Conservation (phyloP, 1,140 invertebrate genomes). For the Paralvinella palmiformis region DNA sequence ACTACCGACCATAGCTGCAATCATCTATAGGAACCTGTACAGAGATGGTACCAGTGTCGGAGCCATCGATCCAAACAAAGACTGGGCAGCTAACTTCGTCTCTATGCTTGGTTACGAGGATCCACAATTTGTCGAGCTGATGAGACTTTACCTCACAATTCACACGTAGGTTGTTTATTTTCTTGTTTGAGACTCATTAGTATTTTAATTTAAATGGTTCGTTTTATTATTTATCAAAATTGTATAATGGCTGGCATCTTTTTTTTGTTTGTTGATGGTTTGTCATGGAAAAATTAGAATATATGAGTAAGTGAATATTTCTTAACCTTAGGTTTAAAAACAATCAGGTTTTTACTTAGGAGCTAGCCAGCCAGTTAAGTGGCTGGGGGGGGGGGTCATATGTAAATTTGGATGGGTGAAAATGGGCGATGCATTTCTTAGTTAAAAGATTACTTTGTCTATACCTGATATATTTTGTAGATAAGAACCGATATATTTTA, state of each 20-base stretch:
- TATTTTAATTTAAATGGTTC: not conserved
- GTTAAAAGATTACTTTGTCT: no score
- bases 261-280: constrained; percentile 2
- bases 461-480: no score
- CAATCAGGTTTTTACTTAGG: no score
- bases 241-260: constrained; percentile 3
- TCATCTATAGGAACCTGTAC: constrained; percentile 88
- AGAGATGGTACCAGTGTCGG: constrained; percentile 78
- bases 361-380: no score
- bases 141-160: constrained; percentile 92
- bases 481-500: no score
- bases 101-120: constrained; percentile 88
- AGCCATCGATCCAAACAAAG: constrained; percentile 79
- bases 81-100: constrained; percentile 92
- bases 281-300: not conserved
- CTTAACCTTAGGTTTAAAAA: no score
- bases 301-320: no score
- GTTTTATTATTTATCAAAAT: not conserved
- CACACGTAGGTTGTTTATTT: constrained; percentile 62
- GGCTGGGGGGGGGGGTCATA: no score
- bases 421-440: no score
- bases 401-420: no score
- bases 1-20: constrained; percentile 86
- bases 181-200: not conserved
- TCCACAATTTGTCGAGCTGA: constrained; percentile 79